Evolutionary conservation across 2,797 vertebrate genomes (phyloP), one percentile per base, ranked within the genome.

Genomic region (Emydoidea blandingii): DNA sequence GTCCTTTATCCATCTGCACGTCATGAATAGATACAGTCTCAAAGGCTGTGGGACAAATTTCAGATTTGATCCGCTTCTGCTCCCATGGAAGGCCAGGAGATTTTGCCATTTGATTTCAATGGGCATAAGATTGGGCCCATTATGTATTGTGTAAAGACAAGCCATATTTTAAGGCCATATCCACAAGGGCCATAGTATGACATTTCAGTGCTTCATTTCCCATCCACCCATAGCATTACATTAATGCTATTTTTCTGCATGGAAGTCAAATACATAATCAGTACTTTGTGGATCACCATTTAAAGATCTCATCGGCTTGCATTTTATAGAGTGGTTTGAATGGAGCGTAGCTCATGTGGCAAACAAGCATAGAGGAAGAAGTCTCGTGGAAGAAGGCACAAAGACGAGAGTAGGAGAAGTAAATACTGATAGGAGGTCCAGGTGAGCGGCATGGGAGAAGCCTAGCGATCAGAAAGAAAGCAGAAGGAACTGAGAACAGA

Each of bases 61-160:
- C 74, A 16, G 0, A 0, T 4, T 83, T 76, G 18, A 47, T 74
- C 78, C 18, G 34, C 34, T n/a, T n/a, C 14, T 18, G 41, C 31
- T 2, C n/a, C 31, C 1, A 0, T 14, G 41, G n/a, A 86, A 76
- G 3, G 79, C 85, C 27, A 76, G 68, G 89, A 18, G 74, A 65
- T 87, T 83, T 81, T n/a, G 27, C 14, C 79, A 72, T 49, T 57
- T 52, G 53, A 74, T 87, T 92, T 83, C 50, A n/a, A 18, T 25
- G n/a, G 11, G 10, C 82, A 91, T 81, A 12, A 83, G n/a, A 37
- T 57, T 44, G 16, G 88, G 1, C 3, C 47, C 52, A 0, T 65
- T 79, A 25, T 0, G 0, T 7, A 34, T 4, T 16, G 14, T 62
- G 29, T 62, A 62, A 16, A 31, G 14, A 57, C 41, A 83, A 76